Percentiles rank a stretch among this genome's conserved stretches.
These are phyloP conservation scores for Belonocnema kinseyi DNA, from an alignment of 1,140 invertebrate species.

Conservation along the genomic window DNA sequence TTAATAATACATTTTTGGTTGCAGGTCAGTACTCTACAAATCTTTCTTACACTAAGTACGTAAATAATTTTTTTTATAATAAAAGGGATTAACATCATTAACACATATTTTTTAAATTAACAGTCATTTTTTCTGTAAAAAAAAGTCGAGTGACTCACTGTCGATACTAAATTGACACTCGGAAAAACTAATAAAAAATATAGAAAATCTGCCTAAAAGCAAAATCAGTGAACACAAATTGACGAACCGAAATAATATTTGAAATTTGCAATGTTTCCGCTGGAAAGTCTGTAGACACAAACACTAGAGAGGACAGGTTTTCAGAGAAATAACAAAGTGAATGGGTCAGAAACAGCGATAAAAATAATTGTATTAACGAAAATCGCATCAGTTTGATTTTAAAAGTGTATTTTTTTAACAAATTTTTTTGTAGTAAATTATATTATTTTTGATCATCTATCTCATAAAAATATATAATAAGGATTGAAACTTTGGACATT, in stretches of 20 bases:
- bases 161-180: not conserved
- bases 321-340: not conserved
- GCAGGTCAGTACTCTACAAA: not conserved
- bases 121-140: not conserved
- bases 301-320: not conserved
- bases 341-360: not conserved
- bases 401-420: not conserved
- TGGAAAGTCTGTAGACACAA: not conserved
- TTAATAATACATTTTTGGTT: not conserved
- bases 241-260: not conserved
- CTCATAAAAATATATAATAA: too few relatives aligned
- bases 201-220: not conserved
- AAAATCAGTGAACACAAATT: not conserved
- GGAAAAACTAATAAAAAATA: not conserved
- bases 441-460: not conserved
- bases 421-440: not conserved
- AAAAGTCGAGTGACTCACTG: not conserved
- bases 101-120: not conserved
- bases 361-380: constrained; percentile 8
- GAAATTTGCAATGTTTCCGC: not conserved
- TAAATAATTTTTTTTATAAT: not conserved
- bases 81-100: too few relatives aligned
- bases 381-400: not conserved
- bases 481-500: too few relatives aligned
- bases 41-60: not conserved